phyloP scores from a whole-genome alignment of 2,797 vertebrate species.

The Spinus olivaceus region DNA sequence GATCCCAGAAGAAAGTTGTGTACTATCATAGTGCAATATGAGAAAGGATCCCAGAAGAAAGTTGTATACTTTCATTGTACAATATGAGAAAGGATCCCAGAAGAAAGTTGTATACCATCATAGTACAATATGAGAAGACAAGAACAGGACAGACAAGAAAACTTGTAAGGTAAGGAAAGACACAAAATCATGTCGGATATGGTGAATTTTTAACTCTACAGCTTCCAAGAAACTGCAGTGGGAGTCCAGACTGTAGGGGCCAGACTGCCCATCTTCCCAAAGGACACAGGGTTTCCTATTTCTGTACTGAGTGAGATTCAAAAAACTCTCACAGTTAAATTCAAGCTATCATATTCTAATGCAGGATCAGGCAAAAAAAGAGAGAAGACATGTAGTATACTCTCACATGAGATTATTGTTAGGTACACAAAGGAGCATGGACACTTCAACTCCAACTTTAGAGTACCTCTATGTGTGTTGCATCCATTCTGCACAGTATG shows the following conservation, averaged over 20 bases:
- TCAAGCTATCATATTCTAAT: background rate
- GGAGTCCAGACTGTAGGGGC: background rate
- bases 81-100: background rate
- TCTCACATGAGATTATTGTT: background rate
- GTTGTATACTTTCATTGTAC: background rate
- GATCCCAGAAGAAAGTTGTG: background rate
- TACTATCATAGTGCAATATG: background rate
- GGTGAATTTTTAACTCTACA: background rate
- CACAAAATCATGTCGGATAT: background rate
- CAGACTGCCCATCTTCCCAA: background rate
- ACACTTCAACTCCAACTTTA: background rate
- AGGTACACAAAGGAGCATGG: background rate
- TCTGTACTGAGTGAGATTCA: background rate
- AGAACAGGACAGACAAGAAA: background rate
- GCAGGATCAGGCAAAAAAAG: background rate
- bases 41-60: background rate
- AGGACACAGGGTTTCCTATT: background rate
- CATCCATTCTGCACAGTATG: background rate
- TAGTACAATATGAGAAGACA: background rate
- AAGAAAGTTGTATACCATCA: background rate
- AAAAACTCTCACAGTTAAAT: background rate
- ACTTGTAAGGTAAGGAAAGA: background rate
- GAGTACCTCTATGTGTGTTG: background rate
- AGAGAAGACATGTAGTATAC: background rate
- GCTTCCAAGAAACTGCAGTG: background rate